Percentiles rank a stretch among this genome's conserved stretches.
Evolutionary conservation across 2,113 vertebrate genomes (phyloP).

Genomic region (Podarcis cretensis): DNA sequence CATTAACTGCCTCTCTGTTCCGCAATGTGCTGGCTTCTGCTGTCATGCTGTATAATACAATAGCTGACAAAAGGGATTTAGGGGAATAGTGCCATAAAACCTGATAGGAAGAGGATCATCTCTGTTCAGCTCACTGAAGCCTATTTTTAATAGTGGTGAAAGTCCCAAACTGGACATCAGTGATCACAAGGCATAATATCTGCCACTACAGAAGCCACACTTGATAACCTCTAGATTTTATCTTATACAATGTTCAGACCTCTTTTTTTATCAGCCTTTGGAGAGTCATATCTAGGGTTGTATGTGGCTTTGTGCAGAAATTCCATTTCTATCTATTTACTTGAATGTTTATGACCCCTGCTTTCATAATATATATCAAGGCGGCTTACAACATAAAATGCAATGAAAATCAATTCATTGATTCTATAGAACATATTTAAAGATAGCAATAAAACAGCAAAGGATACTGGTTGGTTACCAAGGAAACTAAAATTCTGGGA

Average conservation of each 20-base stretch:
- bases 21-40: not conserved
- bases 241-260: not conserved
- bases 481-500: not conserved
- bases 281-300: not conserved
- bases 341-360: too few species aligned
- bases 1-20: not conserved
- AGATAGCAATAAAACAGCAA: too few species aligned
- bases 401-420: too few species aligned
- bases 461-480: too few species aligned
- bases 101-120: conserved; percentile 1
- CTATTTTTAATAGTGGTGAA: not conserved
- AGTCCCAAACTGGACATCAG: not conserved
- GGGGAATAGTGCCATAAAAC: not conserved
- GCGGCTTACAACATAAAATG: too few species aligned
- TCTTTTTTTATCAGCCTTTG: not conserved
- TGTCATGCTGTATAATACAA: not conserved
- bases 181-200: not conserved
- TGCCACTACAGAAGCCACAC: not conserved
- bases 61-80: not conserved
- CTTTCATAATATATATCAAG: too few species aligned
- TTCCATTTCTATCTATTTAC: not conserved
- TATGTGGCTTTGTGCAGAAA: not conserved
- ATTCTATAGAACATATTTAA: too few species aligned
- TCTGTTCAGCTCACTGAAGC: not conserved
- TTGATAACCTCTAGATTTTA: not conserved